A percentile compares a stretch with the other conserved stretches of the same genome.
These are phyloP conservation scores for Hyposoter didymator DNA, from an alignment of 2,888 invertebrate genomes.

Conservation along the genomic window DNA sequence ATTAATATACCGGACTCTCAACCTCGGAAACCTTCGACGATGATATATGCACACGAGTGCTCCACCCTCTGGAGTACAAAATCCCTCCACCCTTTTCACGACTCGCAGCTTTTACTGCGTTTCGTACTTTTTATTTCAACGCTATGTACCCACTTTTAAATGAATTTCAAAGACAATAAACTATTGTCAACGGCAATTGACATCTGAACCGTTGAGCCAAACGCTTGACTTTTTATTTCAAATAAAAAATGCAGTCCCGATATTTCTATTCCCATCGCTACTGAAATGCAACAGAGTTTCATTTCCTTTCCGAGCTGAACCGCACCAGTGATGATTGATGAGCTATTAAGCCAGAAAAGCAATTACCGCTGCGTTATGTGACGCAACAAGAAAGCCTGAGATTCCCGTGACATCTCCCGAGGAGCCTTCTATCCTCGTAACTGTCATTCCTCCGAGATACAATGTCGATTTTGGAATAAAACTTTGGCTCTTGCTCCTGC, in stretches of 20 bases:
- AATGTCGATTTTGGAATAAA: constrained; percentile 19
- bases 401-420: constrained; percentile 65
- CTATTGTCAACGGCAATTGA: constrained; percentile 12
- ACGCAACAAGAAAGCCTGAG: constrained; percentile 68
- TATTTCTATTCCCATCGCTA: constrained; percentile 44
- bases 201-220: background rate
- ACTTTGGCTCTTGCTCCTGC: background rate
- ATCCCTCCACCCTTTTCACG: constrained; percentile 35
- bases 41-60: constrained; percentile 82
- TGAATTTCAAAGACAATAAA: background rate
- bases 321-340: constrained; percentile 68
- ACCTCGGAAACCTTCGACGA: constrained; percentile 79
- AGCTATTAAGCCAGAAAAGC: constrained; percentile 71
- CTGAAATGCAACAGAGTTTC: constrained; percentile 64
- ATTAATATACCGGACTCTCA: constrained; percentile 83
- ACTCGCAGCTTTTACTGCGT: constrained; percentile 13
- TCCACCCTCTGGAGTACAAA: constrained; percentile 75
- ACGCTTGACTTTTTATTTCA: background rate
- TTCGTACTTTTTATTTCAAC: constrained; percentile 30
- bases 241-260: background rate
- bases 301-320: constrained; percentile 47
- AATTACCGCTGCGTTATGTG: constrained; percentile 70
- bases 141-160: background rate
- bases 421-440: constrained; percentile 22
- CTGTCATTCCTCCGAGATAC: constrained; percentile 22